Base-by-base conservation (phyloP, 2,113 vertebrate species). In the Cinclus mexicanus region DNA sequence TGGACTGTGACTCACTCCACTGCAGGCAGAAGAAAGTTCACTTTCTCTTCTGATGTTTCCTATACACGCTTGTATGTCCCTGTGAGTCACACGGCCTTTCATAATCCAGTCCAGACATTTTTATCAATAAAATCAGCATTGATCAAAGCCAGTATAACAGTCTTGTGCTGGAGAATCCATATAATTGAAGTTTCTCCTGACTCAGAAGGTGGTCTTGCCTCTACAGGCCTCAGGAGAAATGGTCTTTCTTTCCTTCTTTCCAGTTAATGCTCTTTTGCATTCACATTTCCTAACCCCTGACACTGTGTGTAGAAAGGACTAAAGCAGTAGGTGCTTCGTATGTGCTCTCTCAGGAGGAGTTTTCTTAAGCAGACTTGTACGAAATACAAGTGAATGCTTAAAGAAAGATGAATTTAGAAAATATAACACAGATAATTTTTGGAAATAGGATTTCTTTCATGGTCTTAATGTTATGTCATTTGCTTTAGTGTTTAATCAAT, bases 61-160 rank as follows among this genome's bases (percentile, higher is more conserved):
- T 61, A 3, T n/a, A 25, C 4, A 17, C 1, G 1, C 7, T 33
- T 49, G 25, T 11, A 68, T 39, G 37, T 2, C 25, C 6, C 52
- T 39, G 24, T 69, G 60, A 65, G 24, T 44, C 14, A n/a, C 16
- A 21, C 18, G 50, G 39, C 3, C 17, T 76, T 83, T 60, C n/a
- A 41, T 52, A 65, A 72, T 60, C 6, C 35, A 72, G 53, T 23
- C 14, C 49, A 92, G 61, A 68, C 11, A 55, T 42, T 92, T 67
- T 79, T 83, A 81, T 47, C 50, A 63, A 78, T 70, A 59, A 77
- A 77, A 71, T 31, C 15, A 61, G 4, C 55, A 57, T 14, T 57
- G 24, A 74, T 26, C 3, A 6, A 87, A 91, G 41, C 5, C 18
- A 84, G 84, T 94, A 71, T 63, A 87, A 35, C 11, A 37, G 10